These are phyloP conservation scores for Megaustenia siamemsis DNA, from an alignment of 2,888 invertebrate species.

Conservation along the genomic window DNA sequence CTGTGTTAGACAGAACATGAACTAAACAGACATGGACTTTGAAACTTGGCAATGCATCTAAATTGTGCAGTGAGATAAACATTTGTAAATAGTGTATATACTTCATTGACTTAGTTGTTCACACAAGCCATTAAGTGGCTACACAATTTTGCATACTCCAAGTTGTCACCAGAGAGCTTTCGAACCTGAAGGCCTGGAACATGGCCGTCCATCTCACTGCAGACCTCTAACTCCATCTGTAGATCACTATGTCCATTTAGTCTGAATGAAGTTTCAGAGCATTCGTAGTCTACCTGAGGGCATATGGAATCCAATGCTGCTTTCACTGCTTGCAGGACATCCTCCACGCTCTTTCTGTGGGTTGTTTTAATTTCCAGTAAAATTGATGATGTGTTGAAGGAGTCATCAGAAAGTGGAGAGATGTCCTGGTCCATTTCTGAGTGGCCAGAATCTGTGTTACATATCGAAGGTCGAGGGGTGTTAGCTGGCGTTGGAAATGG, in stretches of 20 bases:
- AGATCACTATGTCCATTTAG: slow-evolving; percentile 67
- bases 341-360: slow-evolving; percentile 68
- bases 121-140: slow-evolving; percentile 73
- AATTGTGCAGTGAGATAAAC: neutral
- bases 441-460: slow-evolving; percentile 47
- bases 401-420: slow-evolving; percentile 30
- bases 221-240: slow-evolving; percentile 74
- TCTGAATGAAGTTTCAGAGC: slow-evolving; percentile 70
- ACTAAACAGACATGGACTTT: neutral
- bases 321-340: slow-evolving; percentile 71
- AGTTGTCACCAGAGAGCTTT: slow-evolving; percentile 73
- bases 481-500: slow-evolving; percentile 55
- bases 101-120: slow-evolving; percentile 58
- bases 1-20: neutral
- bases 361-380: slow-evolving; percentile 52
- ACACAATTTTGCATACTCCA: slow-evolving; percentile 72
- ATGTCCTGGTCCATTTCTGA: slow-evolving; percentile 54
- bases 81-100: neutral
- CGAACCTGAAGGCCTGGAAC: slow-evolving; percentile 71
- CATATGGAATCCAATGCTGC: slow-evolving; percentile 69
- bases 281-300: slow-evolving; percentile 70
- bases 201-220: slow-evolving; percentile 65
- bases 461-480: slow-evolving; percentile 54
- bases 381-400: slow-evolving; percentile 43
- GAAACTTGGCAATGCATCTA: neutral